Base-by-base conservation (phyloP, 2,888 invertebrate species). In the Torymus texanus region DNA sequence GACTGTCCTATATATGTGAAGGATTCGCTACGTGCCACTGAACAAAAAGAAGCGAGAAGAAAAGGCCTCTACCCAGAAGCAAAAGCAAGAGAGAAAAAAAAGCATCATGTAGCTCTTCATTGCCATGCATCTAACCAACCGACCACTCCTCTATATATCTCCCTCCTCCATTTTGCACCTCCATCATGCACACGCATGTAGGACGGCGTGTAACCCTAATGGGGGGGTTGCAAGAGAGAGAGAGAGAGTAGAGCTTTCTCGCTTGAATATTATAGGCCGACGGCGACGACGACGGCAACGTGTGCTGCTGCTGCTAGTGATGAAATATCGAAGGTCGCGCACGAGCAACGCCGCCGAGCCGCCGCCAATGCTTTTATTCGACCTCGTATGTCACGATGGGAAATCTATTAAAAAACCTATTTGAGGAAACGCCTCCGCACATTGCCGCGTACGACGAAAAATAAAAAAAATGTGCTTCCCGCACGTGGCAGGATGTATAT, bases 271-370 rank as follows among this genome's bases (percentile, higher is more conserved):
- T 73, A 41, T 41, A 61, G 16, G 61, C 41, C 14, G 41, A 41
- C 41, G 29, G 29, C 29, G 29, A 29, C 5, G 29, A 5, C 5
- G 29, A n/a, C 5, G 41, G 8, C 29, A 5, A 5, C 29, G 29
- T 29, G 29, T 41, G 41, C 2, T 18, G 5, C 21, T 21, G 2
- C 21, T 21, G 21, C 21, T 21, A 21, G 50, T 18, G 66, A 75
- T 71, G 61, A 75, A 71, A 71, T 79, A 75, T 79, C 75, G 75
- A 79, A 79, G 74, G 75, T 71, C 18, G 50, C 16, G 11, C 41
- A n/a, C 10, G 13, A 14, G 59, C 18, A 10, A 55, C 29, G 29
- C 29, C 3, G 74, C 18, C 3, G n/a, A 8, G 59, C 16, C 13
- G 16, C 12, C 8, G 41, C 55, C 62, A 21, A 16, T 2, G 55